A percentile compares a stretch with the other conserved stretches of the same genome.
These are phyloP conservation scores for Notocelia uddmanniana DNA, from an alignment of 2,888 invertebrate species.

Conservation along the genomic window DNA sequence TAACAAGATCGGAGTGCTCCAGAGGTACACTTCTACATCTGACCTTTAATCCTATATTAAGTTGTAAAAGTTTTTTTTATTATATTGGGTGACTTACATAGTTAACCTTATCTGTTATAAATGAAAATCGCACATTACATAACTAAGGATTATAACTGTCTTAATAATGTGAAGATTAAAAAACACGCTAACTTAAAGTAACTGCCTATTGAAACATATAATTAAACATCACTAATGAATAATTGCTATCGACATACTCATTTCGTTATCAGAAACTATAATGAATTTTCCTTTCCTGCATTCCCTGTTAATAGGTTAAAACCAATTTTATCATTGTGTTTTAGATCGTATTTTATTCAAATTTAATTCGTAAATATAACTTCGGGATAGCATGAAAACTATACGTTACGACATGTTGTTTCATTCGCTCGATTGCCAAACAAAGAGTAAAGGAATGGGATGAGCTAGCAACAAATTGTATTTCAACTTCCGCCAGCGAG, in stretches of 20 bases:
- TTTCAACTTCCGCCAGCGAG: constrained; percentile 2
- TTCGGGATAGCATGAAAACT: neutral
- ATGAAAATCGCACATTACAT: no score
- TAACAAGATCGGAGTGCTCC: no score
- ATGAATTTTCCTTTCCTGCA: constrained; percentile 26
- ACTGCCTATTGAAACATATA: constrained; percentile 13
- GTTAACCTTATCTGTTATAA: no score
- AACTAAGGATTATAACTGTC: neutral
- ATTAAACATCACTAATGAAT: constrained; percentile 24
- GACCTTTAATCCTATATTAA: no score
- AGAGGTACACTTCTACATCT: no score
- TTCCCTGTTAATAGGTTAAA: constrained; percentile 20
- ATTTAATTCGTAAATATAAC: neutral
- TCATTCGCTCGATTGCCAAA: constrained; percentile 6
- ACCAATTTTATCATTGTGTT: neutral
- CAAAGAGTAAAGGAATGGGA: constrained; percentile 10
- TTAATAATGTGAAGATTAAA: neutral
- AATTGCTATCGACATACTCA: constrained; percentile 21
- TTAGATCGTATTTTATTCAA: neutral
- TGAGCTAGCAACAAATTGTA: neutral
- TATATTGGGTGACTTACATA: no score
- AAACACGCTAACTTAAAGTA: constrained; percentile 14
- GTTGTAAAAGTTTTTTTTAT: no score
- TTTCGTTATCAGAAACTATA: constrained; percentile 27
- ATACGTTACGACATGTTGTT: neutral